phyloP scores from a whole-genome alignment of 2,113 vertebrate genomes.

The Trichechus manatus region DNA sequence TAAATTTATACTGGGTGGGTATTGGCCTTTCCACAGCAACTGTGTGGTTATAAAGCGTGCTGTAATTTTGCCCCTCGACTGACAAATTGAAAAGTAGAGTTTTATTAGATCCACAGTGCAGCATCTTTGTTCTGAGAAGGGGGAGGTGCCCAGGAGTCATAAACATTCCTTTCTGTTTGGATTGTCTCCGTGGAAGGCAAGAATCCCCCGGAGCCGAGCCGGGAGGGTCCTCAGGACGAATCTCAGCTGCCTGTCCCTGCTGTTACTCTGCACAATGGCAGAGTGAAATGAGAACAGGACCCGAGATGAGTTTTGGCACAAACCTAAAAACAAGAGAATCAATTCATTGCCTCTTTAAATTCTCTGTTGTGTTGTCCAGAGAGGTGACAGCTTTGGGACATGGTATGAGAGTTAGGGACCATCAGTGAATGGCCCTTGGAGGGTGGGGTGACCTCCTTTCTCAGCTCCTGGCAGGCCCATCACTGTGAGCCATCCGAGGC shows the following conservation, averaged over 20 bases:
- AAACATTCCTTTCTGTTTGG: not conserved
- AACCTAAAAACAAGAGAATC: not conserved
- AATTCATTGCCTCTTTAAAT: not conserved
- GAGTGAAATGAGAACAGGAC: not conserved
- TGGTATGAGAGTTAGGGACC: not conserved
- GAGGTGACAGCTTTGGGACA: not conserved
- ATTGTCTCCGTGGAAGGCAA: not conserved
- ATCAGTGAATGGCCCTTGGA: not conserved
- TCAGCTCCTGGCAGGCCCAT: not conserved
- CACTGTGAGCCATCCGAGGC: not conserved
- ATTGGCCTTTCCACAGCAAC: not conserved
- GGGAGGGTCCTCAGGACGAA: not conserved
- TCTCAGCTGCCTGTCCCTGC: not conserved
- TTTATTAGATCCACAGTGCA: not conserved
- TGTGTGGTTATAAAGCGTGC: accelerated
- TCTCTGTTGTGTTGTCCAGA: not conserved
- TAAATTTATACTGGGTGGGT: not conserved
- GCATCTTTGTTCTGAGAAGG: not conserved
- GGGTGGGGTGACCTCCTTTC: no score
- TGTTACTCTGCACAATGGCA: not conserved
- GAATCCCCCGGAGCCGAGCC: not conserved
- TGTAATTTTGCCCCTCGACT: not conserved
- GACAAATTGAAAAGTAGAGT: not conserved
- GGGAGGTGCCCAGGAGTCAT: not conserved
- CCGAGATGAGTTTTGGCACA: not conserved